phyloP scores from a whole-genome alignment of 2,797 vertebrate genomes.

The Halcyon chelicuti region DNA sequence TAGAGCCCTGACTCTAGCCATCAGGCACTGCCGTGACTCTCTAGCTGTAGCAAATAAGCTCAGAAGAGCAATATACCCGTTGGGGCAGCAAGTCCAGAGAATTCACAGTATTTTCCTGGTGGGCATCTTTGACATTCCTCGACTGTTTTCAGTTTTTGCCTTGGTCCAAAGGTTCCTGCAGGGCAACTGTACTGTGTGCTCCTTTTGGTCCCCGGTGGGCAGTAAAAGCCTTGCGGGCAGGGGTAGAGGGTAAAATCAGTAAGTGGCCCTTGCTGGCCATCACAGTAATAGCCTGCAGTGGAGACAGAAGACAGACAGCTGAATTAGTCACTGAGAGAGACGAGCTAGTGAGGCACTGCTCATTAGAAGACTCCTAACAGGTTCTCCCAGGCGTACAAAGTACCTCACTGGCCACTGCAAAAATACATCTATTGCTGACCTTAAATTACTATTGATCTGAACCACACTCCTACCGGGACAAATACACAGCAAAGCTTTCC shows the following conservation, averaged over 20 bases:
- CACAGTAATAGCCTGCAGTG: constrained; percentile 86
- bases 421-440: background rate
- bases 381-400: background rate
- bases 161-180: constrained; percentile 84
- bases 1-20: background rate
- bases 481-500: background rate
- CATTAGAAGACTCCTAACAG: background rate
- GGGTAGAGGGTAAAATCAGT: constrained; percentile 81
- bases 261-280: constrained; percentile 73
- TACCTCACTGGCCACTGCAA: background rate
- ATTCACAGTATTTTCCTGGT: constrained; percentile 87
- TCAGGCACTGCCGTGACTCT: accelerated
- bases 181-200: constrained; percentile 88
- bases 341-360: background rate
- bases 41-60: accelerated
- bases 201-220: constrained; percentile 84
- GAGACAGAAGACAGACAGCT: background rate
- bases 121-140: constrained; percentile 83
- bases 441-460: background rate
- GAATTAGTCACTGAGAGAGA: background rate
- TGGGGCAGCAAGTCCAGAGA: constrained; percentile 81
- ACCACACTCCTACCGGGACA: background rate
- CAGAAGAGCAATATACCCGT: constrained; percentile 79
- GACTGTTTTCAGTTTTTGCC: constrained; percentile 60
- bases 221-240: constrained; percentile 90